These are phyloP conservation scores for Acleris cristana DNA, from an alignment of 2,888 invertebrate species.

Conservation along the genomic window DNA sequence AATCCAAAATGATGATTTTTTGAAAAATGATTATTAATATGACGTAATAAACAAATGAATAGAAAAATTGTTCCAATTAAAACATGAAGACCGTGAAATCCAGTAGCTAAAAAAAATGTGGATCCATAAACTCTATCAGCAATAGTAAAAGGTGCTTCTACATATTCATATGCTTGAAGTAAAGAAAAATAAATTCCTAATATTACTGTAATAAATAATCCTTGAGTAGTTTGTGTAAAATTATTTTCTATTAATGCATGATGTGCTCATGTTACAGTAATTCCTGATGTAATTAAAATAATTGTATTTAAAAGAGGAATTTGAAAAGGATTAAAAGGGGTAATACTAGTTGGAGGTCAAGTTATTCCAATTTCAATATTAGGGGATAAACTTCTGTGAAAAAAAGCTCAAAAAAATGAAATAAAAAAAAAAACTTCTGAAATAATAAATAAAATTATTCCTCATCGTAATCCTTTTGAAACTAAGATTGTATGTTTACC, in stretches of 20 bases:
- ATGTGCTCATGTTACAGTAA: conserved; percentile 86
- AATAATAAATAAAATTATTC: conserved; percentile 89
- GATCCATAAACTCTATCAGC: conserved; percentile 85
- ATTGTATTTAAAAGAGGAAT: conserved; percentile 89
- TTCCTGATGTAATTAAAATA: conserved; percentile 88
- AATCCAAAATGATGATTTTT: conserved; percentile 68
- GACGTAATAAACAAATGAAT: conserved; percentile 59
- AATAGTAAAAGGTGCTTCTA: conserved; percentile 79
- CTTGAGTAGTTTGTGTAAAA: conserved; percentile 68
- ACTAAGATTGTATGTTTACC: conserved; percentile 86
- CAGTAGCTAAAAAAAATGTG: conserved; percentile 89
- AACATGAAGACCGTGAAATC: conserved; percentile 90
- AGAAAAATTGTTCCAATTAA: conserved; percentile 79
- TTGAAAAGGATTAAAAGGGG: conserved; percentile 86
- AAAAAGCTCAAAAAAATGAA: conserved; percentile 85
- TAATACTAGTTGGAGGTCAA: conserved; percentile 88
- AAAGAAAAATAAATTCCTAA: conserved; percentile 85
- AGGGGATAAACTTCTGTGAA: conserved; percentile 74
- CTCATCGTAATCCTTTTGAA: conserved; percentile 85
- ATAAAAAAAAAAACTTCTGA: conserved; percentile 84
- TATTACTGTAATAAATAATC: conserved; percentile 65
- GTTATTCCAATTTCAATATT: conserved; percentile 69
- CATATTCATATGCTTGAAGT: conserved; percentile 88
- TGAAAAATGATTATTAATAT: conserved; percentile 66
- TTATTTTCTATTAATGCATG: conserved; percentile 69